phyloP scores from a whole-genome alignment of 2,113 vertebrate species.

The Cranoglanis bouderius region DNA sequence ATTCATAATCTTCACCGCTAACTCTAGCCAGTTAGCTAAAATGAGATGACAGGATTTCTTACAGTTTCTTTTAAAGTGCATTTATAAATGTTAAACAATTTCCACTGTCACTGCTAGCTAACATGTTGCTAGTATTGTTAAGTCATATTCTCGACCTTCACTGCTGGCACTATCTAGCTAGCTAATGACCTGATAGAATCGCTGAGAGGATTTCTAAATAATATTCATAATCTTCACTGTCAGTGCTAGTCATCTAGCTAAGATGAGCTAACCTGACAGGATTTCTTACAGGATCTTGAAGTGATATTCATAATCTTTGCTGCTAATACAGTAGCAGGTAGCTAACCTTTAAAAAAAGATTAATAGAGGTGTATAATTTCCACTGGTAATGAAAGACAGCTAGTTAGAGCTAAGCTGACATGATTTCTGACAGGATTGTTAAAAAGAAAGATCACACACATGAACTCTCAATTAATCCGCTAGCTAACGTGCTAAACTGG shows the following conservation, averaged over 20 bases:
- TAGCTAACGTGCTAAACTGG: not conserved
- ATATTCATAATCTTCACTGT: not conserved
- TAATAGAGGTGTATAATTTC: too few relatives aligned
- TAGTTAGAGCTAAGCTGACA: not conserved
- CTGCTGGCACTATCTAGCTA: not conserved
- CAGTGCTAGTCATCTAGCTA: not conserved
- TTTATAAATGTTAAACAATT: not conserved
- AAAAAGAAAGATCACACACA: not conserved
- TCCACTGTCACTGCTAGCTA: not conserved
- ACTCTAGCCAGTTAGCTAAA: not conserved
- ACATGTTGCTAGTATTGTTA: not conserved
- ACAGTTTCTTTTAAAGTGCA: not conserved
- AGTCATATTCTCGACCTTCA: not conserved
- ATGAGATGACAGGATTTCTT: not conserved
- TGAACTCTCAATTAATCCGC: not conserved
- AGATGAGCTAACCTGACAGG: not conserved
- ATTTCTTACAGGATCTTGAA: not conserved
- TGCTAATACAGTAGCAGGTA: not conserved
- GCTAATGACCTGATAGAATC: not conserved
- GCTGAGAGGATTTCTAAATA: not conserved
- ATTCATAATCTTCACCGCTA: not conserved
- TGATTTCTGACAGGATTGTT: not conserved
- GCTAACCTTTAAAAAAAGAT: not conserved
- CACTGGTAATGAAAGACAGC: not conserved
- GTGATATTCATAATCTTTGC: not conserved